Evolutionary conservation across 1,140 invertebrate genomes (phyloP).

Genomic region (Portunus trituberculatus): DNA sequence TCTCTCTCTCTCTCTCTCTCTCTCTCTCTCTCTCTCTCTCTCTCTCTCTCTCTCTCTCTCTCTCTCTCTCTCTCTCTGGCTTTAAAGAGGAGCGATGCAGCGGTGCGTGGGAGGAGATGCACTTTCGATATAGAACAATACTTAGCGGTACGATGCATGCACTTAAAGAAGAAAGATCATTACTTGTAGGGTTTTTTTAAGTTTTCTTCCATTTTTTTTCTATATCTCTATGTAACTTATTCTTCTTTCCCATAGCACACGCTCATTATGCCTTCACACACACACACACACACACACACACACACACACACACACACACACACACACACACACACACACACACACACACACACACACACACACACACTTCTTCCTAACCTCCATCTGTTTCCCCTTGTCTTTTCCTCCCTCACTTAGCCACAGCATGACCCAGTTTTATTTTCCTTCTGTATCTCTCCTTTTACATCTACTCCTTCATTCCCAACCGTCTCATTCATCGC

Average conservation of each 20-base stretch:
- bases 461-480: neutral
- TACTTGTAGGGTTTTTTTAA: neutral
- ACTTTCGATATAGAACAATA: no score
- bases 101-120: no score
- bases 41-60: no score
- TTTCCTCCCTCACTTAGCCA: no score
- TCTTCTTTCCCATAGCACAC: no score
- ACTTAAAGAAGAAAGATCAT: neutral
- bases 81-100: no score
- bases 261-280: neutral
- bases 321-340: neutral
- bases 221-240: no score
- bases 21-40: neutral
- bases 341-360: slow-evolving; percentile 20
- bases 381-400: no score
- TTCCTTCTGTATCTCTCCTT: neutral
- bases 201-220: no score
- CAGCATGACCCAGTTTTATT: neutral
- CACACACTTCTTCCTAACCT: neutral
- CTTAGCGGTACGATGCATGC: no score
- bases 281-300: slow-evolving; percentile 20
- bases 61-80: neutral
- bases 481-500: no score
- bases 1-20: neutral
- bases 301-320: slow-evolving; percentile 11